Evolutionary conservation across 2,797 vertebrate species (phyloP), one percentile per base, ranked within the genome.

Genomic region (Scarus forsteni): DNA sequence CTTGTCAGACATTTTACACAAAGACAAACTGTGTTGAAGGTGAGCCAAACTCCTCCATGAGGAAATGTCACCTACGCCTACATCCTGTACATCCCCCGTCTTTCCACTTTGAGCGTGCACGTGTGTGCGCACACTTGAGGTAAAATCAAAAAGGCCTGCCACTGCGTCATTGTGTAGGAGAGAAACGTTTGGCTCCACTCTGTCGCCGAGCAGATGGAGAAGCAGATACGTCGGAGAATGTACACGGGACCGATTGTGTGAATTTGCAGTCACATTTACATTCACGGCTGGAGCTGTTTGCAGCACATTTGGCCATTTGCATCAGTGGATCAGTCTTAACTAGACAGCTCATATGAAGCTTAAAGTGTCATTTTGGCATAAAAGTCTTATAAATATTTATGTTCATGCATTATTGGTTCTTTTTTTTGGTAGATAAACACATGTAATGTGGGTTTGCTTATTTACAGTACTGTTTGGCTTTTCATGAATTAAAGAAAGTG

Each of bases 351-450:
- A 65, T 82, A 75, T 86, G 56, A 88, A 84, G 85, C 72, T 83
- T 90, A 93, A 89, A 85, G 89, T 91, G 93, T 94, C 94, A 89
- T 89, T 85, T 89, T 86, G 85, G 73, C 84, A 84, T 80, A 87
- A 85, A 92, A 86, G 85, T 92, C 89, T 92, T 93, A 86, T 88
- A 88, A 93, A 87, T 93, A 93, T 93, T 93, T 94, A 92, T 93
- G 91, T 92, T 91, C 65, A 85, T 85, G 79, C 83, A 84, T 90
- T 89, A 79, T 87, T 83, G 79, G 43, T 76, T 85, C 77, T 44
- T 70, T 63, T 80, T 73, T 66, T 87, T 83, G 61, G 79, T 90
- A 87, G 83, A 85, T 91, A 85, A 86, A 92, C 84, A 91, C 87
- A 86, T 88, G 67, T 85, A 88, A 90, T 86, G 83, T 85, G 83